Conservation (phyloP, 2,113 vertebrate species). For the Rhombomys opimus region DNA sequence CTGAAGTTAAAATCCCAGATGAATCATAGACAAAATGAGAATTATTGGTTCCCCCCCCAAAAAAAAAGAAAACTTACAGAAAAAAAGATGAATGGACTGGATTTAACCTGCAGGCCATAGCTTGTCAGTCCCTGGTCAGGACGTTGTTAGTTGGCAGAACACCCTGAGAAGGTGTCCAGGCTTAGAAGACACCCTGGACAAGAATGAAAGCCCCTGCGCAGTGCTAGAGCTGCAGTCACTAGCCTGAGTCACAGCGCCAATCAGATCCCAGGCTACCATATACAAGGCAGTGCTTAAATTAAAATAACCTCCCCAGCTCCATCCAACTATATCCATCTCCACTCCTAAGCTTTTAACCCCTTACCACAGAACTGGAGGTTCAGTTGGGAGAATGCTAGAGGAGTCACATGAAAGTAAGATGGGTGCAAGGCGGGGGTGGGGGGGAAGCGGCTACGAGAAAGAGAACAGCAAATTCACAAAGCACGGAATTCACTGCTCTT, state of each 20-base stretch:
- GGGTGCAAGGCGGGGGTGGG: background rate
- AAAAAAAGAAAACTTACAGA: conserved; percentile 25
- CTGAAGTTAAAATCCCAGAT: background rate
- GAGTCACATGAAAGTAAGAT: background rate
- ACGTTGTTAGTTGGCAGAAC: background rate
- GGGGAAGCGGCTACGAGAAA: background rate
- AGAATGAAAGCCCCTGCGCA: background rate
- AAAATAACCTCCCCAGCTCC: background rate
- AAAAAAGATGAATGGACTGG: background rate
- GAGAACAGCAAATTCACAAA: background rate
- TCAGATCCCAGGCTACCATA: background rate
- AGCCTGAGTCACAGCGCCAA: background rate
- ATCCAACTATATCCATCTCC: background rate
- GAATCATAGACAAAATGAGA: background rate
- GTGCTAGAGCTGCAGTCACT: background rate
- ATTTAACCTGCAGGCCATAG: background rate
- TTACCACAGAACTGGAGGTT: background rate
- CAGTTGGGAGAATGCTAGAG: background rate
- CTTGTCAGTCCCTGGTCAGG: background rate
- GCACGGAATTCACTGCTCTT: background rate
- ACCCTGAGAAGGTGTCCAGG: background rate
- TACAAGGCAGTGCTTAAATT: background rate
- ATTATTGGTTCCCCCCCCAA: background rate
- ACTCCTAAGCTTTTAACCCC: background rate
- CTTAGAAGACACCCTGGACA: background rate